Evolutionary conservation across 2,797 vertebrate species (phyloP), one percentile per base, ranked within the genome.

Genomic region (Brotogeris chrysoptera): DNA sequence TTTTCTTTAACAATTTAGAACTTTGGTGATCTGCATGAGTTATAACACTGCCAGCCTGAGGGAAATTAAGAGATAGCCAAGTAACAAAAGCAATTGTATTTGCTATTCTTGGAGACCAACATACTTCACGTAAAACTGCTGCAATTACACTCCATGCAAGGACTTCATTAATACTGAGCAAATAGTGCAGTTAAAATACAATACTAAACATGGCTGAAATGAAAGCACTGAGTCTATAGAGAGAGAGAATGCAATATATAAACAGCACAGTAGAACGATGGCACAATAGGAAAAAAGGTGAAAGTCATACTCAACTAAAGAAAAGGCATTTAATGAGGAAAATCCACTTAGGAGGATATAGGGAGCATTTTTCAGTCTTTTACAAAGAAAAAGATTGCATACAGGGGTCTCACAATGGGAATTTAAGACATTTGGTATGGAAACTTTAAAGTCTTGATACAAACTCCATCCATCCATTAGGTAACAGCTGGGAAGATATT

Each of bases 401-500:
- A 50, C 11, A 34, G 19, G 16, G 47, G 10, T 19, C 38, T 84
- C 0, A 0, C 6, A 60, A 49, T 6, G 3, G 10, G 8, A 69
- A 39, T 61, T 79, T 44, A 38, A 86, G 53, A 69, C 88, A 65
- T 13, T 20, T 5, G 3, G 18, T 11, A 38, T 1, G 10, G n/a
- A 86, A 91, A 61, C 8, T 65, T 64, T 9, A 2, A 53, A 66
- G 10, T 36, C 13, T 8, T 63, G 38, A 63, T 41, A n/a, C 16
- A 57, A 80, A 64, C 23, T 7, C 12, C 10, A 64, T 30, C 13
- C 23, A 61, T 34, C 8, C 38, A 32, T 46, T 24, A 76, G 28
- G 5, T 15, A 69, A 41, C 7, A 86, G 24, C 15, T 61, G 9
- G 32, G 72, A 85, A 63, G 10, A 7, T 11, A 66, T 53, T 3